Base-by-base conservation (phyloP, 2,888 invertebrate species). In the Andrena marginata region DNA sequence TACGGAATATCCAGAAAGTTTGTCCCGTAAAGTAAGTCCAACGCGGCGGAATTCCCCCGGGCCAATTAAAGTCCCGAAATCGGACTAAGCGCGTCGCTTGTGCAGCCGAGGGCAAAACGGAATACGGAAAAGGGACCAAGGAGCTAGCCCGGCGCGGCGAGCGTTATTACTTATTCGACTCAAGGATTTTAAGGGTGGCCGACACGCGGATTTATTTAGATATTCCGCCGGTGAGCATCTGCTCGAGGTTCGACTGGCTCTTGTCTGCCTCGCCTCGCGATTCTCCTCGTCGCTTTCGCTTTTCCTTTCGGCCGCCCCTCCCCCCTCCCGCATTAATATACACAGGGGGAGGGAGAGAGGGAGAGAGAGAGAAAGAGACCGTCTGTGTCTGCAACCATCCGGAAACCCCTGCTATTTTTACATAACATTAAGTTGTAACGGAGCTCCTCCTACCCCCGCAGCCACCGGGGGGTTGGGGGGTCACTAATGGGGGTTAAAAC, bases 401-500 rank as follows among this genome's bases (percentile, higher is more conserved):
- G 73, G 68, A 77, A 80, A 81, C 72, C 82, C 78, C 67, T 77
- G 87, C 87, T 90, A 91, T 92, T 93, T 93, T 93, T 93, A 92
- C 92, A 92, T 93, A 92, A 90, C 92, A 91, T 92, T 90, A 92
- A 91, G 88, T 89, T 87, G 85, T 77, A 64, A 69, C 84, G 63
- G 71, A 64, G 67, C 54, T 31, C 33, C n/a, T 59, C 51, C 74
- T 29, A 65, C 29, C 13, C 49, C 60, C 42, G 20, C 35, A 42
- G 49, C 20, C 59, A 69, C 54, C 26, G 48, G 4, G 51, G 54
- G 33, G 64, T 69, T 75, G 79, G 85, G 89, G 86, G 89, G 86
- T 88, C 91, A 90, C 92, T 91, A 92, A 92, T 92, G 92, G 92
- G 89, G 92, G 92, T 92, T 92, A 92, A 93, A 92, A 92, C 90